phyloP scores from a whole-genome alignment of 1,140 invertebrate genomes.

The Heliconius congener region DNA sequence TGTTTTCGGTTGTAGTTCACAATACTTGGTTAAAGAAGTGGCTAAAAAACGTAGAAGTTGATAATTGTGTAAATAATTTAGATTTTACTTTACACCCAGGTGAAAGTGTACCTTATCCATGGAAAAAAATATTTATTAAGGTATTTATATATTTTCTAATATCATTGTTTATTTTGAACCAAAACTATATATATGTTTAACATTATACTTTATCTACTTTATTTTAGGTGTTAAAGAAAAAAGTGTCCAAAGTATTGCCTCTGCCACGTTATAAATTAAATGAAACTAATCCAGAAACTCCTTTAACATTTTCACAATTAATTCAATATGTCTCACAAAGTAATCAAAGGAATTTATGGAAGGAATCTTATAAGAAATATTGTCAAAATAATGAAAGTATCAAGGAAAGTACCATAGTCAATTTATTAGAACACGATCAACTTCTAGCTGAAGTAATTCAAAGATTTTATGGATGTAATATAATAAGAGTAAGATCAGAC shows the following conservation, averaged over 20 bases:
- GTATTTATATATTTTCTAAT: constrained; percentile 65
- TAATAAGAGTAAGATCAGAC: constrained; percentile 83
- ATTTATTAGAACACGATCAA: constrained; percentile 82
- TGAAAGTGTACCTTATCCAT: constrained; percentile 82
- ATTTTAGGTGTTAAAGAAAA: constrained; percentile 84
- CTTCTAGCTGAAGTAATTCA: constrained; percentile 87
- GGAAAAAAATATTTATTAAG: constrained; percentile 83
- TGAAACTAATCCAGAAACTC: constrained; percentile 81
- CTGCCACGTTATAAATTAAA: constrained; percentile 84
- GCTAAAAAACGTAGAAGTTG: constrained; percentile 82
- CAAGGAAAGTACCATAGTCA: constrained; percentile 76
- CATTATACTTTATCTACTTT: constrained; percentile 34
- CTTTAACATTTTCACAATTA: constrained; percentile 88
- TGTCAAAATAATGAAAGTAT: constrained; percentile 79
- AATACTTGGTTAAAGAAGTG: constrained; percentile 86
- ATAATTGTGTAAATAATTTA: constrained; percentile 81
- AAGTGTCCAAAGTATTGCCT: constrained; percentile 86
- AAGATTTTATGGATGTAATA: constrained; percentile 87
- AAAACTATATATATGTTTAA: constrained; percentile 11
- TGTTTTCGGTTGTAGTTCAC: constrained; percentile 85
- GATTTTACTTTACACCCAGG: constrained; percentile 78
- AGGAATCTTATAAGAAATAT: constrained; percentile 91
- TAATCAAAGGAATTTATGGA: constrained; percentile 92
- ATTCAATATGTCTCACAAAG: constrained; percentile 90
- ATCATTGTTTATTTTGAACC: background rate